phyloP scores from a whole-genome alignment of 2,113 vertebrate species.

The Tetrax tetrax region DNA sequence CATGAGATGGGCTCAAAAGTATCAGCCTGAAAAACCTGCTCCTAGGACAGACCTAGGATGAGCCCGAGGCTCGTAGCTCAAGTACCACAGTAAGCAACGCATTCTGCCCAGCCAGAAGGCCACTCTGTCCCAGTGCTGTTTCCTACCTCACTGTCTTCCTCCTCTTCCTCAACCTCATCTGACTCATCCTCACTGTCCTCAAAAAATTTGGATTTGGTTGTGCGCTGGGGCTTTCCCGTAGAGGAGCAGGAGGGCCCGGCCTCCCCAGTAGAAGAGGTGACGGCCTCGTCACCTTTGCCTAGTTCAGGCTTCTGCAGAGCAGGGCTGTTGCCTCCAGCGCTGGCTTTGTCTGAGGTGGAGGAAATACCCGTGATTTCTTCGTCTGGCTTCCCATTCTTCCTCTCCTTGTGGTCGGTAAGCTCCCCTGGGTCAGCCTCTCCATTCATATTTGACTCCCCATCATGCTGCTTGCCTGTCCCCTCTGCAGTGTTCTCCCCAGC shows the following conservation, averaged over 20 bases:
- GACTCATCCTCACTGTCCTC: constrained; percentile 97
- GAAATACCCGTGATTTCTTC: constrained; percentile 74
- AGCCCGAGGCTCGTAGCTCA: neutral
- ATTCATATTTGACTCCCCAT: constrained; percentile 78
- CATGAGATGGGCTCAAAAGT: neutral
- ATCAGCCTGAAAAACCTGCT: constrained; percentile 10
- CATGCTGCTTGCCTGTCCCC: constrained; percentile 76
- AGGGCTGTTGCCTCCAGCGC: constrained; percentile 64
- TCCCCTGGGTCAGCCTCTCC: constrained; percentile 84
- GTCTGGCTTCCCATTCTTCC: constrained; percentile 75
- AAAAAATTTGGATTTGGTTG: constrained; percentile 95
- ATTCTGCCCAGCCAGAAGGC: constrained; percentile 39
- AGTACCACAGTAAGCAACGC: neutral
- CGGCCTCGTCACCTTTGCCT: constrained; percentile 81
- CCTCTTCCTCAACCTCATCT: constrained; percentile 89
- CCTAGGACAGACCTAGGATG: constrained; percentile 42
- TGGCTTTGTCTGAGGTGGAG: constrained; percentile 73
- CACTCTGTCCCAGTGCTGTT: constrained; percentile 55
- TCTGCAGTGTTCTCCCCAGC: constrained; percentile 34
- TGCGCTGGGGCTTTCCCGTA: constrained; percentile 80
- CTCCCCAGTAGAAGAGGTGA: constrained; percentile 82
- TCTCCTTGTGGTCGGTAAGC: constrained; percentile 68
- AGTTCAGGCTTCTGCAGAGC: constrained; percentile 66
- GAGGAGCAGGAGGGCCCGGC: constrained; percentile 97
- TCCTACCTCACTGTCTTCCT: constrained; percentile 84